A percentile compares a stretch with the other conserved stretches of the same genome.
These are phyloP conservation scores for Pardosa pseudoannulata DNA, from an alignment of 2,888 invertebrate species.

Conservation along the genomic window DNA sequence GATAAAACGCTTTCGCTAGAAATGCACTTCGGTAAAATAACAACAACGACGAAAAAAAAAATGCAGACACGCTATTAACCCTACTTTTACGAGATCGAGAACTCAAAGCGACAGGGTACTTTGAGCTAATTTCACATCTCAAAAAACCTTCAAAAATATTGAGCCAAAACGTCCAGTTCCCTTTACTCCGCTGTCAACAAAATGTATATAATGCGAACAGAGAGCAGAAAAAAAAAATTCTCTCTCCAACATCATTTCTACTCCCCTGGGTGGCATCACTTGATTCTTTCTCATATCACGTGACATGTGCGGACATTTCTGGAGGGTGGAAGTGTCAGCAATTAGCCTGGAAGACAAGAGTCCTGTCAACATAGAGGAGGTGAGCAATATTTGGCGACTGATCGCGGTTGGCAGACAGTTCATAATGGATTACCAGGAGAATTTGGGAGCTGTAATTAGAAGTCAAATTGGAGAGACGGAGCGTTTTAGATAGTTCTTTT, in stretches of 20 bases:
- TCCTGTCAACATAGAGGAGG: conserved; percentile 54
- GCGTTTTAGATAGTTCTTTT: conserved; percentile 3
- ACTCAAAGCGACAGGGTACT: conserved; percentile 56
- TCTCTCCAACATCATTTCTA: conserved; percentile 65
- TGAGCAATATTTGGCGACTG: conserved; percentile 54
- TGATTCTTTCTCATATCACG: conserved; percentile 71
- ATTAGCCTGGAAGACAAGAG: conserved; percentile 69
- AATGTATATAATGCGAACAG: conserved; percentile 58
- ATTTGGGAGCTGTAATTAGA: conserved; percentile 3
- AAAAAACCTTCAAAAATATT: conserved; percentile 20
- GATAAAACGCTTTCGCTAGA: neutral
- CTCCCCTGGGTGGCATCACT: conserved; percentile 70
- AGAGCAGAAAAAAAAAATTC: conserved; percentile 48
- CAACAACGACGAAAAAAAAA: too few relatives aligned
- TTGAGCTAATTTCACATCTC: conserved; percentile 60
- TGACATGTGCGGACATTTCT: conserved; percentile 70
- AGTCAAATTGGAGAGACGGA: conserved; percentile 8
- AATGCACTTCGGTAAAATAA: neutral
- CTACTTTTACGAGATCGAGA: conserved; percentile 44
- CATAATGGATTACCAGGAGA: conserved; percentile 50
- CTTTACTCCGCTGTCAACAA: conserved; percentile 42
- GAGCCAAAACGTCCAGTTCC: conserved; percentile 54
- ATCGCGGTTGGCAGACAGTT: conserved; percentile 62
- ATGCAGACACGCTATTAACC: conserved; percentile 40
- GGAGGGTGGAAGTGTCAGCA: conserved; percentile 72